A percentile compares a stretch with the other conserved stretches of the same genome.
These are phyloP conservation scores for Chrysogorgia sp. DNA, from an alignment of 92 coral and sea anemone genomes.

Conservation along the genomic window DNA sequence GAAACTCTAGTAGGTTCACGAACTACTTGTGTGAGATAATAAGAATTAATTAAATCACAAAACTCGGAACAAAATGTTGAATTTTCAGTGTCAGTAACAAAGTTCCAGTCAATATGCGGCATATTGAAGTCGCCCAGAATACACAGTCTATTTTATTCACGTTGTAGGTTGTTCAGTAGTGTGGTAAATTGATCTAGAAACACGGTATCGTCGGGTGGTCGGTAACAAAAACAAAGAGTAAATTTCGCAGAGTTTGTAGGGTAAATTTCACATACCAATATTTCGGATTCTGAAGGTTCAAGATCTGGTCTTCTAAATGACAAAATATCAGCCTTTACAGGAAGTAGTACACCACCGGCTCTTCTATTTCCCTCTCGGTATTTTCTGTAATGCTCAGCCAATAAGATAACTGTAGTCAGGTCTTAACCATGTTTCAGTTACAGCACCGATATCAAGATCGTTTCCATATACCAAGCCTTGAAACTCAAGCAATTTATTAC, in stretches of 20 bases:
- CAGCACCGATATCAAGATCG: conserved; percentile 24
- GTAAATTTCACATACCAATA: neutral
- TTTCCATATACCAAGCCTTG: conserved; percentile 36
- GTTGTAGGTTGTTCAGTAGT: too few relatives aligned
- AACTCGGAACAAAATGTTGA: too few relatives aligned
- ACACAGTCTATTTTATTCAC: too few relatives aligned
- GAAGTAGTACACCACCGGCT: neutral
- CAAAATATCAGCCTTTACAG: neutral
- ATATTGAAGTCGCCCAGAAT: too few relatives aligned
- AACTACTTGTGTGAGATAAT: too few relatives aligned
- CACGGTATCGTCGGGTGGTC: conserved; percentile 4
- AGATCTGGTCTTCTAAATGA: neutral
- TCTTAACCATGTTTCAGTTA: conserved; percentile 13
- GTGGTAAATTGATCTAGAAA: neutral
- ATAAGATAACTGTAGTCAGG: neutral
- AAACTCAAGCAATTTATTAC: conserved; percentile 28
- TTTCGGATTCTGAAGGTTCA: neutral
- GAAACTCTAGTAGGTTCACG: too few relatives aligned
- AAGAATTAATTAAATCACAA: too few relatives aligned
- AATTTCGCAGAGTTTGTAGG: neutral
- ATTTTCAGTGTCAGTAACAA: too few relatives aligned
- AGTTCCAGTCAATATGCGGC: too few relatives aligned
- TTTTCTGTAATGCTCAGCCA: neutral
- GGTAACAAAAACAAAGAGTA: neutral
- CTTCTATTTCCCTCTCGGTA: neutral